phyloP scores from a whole-genome alignment of 2,888 invertebrate species.

The Girardia tigrina region DNA sequence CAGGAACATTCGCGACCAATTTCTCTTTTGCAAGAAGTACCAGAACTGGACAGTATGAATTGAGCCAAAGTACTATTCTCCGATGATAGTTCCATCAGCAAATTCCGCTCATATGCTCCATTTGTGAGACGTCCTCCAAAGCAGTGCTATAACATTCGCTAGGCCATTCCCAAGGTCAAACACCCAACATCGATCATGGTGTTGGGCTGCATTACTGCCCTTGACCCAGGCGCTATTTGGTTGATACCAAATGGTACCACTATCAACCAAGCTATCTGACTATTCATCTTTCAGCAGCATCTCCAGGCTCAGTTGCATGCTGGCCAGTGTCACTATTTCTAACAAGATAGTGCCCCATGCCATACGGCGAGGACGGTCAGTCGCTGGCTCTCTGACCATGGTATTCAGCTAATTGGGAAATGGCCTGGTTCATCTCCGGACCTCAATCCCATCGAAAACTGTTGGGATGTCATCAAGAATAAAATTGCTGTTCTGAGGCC shows the following conservation, averaged over 20 bases:
- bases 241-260: constrained; percentile 28
- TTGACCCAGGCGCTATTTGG: constrained; percentile 21
- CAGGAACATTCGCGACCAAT: constrained; percentile 10
- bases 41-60: not conserved
- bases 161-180: constrained; percentile 4
- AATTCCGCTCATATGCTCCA: constrained; percentile 7
- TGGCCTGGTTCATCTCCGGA: constrained; percentile 28
- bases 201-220: constrained; percentile 23
- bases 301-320: constrained; percentile 3
- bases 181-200: constrained; percentile 24
- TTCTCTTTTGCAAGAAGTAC: constrained; percentile 30
- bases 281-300: constrained; percentile 8
- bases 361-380: constrained; percentile 12
- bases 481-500: not conserved
- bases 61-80: constrained; percentile 14
- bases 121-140: constrained; percentile 9
- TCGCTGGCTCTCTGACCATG: not conserved
- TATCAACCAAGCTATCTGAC: constrained; percentile 28
- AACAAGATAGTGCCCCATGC: constrained; percentile 27
- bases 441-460: constrained; percentile 30
- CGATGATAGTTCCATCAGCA: constrained; percentile 24
- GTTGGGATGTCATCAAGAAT: constrained; percentile 26
- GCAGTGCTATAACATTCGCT: constrained; percentile 17
- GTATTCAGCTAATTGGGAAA: not conserved
- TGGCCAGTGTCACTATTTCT: not conserved